Percentiles rank a stretch among this genome's conserved stretches.
Conservation (phyloP, 2,888 invertebrate genomes). For the Laothoe populi region DNA sequence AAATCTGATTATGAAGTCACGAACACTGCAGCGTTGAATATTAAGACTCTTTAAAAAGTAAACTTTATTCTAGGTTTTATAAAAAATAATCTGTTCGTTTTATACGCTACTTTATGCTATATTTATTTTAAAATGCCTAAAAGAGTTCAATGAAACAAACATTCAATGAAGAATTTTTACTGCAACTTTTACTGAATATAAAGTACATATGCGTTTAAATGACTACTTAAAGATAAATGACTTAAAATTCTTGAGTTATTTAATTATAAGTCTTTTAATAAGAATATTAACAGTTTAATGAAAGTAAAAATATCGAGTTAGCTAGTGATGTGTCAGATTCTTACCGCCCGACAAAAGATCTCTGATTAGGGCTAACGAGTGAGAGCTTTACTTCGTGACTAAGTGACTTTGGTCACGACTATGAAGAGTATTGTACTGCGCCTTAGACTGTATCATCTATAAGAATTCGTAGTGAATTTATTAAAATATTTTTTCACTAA, state of each 20-base stretch:
- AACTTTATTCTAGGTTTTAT: background rate
- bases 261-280: background rate
- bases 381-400: constrained; percentile 64
- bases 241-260: too few species aligned
- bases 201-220: too few species aligned
- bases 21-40: background rate
- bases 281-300: background rate
- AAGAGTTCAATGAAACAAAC: too few species aligned
- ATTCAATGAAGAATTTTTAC: too few species aligned
- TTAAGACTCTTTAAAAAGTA: background rate
- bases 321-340: constrained; percentile 14
- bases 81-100: too few species aligned
- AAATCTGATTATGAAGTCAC: constrained; percentile 9
- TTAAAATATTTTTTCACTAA: too few species aligned
- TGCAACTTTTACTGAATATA: too few species aligned
- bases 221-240: too few species aligned
- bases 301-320: constrained; percentile 2
- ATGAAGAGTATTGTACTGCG: constrained; percentile 32
- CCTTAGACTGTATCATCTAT: background rate
- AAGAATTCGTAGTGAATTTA: background rate
- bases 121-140: too few species aligned
- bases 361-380: constrained; percentile 65
- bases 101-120: too few species aligned
- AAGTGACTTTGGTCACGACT: constrained; percentile 71
- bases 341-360: constrained; percentile 20